Evolutionary conservation across 2,113 vertebrate genomes (phyloP), one percentile per base, ranked within the genome.

Genomic region (Cebus imitator): DNA sequence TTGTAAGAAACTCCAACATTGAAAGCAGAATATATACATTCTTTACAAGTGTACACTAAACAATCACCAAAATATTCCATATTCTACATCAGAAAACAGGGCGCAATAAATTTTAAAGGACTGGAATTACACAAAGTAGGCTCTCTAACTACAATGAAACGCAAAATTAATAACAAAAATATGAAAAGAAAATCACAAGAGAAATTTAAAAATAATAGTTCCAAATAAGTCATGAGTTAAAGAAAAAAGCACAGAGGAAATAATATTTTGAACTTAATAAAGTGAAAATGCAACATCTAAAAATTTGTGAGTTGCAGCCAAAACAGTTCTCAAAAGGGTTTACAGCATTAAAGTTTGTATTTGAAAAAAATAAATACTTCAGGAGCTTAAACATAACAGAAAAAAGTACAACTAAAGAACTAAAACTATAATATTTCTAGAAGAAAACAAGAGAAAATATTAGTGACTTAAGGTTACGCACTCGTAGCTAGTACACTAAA

Each of bases 221-320:
- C 3, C 2, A 93, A 87, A 6, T 89, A 66, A 91, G 27, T 43
- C 14, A 66, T 14, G 25, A 6, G 13, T 35, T 95, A 30, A 84
- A 81, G n/a, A 35, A 70, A 87, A 79, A 87, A 87, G 32, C n/a
- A 90, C 16, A 61, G 25, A 40, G 7, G 25, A 87, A 81, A 92
- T 86, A 80, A n/a, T 48, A 94, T 64, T 97, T 82, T 93, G 32
- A 95, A 82, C 20, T 82, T 68, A 95, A 84, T 48, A 94, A 92
- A 78, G 90, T 82, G 18, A 87, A 95, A 97, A 95, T n/a, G 17
- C n/a, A 79, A 68, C 45, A 35, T 70, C 72, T 80, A 27, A 91
- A 96, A 88, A 97, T 48, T 2, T 40, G 8, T 88, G 18, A 50
- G 13, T 18, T 83, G 3, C 11, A 55, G 12, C 88, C 88, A 88